Conservation (phyloP, 2,797 vertebrate genomes). For the Podarcis siculus region DNA sequence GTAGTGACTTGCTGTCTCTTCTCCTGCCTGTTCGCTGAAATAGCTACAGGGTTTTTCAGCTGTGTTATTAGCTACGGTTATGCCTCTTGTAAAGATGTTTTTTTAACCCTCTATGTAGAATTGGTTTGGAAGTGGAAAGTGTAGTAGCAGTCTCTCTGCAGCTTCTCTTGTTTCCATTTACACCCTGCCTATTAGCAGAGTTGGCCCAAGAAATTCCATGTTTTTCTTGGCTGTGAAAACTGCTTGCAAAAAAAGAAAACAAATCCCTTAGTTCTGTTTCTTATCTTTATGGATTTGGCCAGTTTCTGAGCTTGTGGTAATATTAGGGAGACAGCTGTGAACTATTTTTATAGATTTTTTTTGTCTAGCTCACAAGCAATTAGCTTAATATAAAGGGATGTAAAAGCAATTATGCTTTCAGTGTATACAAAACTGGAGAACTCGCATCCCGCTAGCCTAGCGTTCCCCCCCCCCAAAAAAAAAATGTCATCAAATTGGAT, state of each 20-base stretch:
- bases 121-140: not conserved
- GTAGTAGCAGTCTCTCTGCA: not conserved
- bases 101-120: no score
- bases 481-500: not conserved
- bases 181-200: not conserved
- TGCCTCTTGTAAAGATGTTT: no score
- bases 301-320: not conserved
- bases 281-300: not conserved
- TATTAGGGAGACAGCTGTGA: constrained; percentile 25
- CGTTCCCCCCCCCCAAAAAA: not conserved
- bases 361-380: not conserved
- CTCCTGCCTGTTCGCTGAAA: no score
- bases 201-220: not conserved
- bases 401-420: not conserved
- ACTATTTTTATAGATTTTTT: constrained; percentile 2
- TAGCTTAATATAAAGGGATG: not conserved
- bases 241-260: not conserved
- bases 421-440: no score
- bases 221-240: not conserved
- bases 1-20: no score
- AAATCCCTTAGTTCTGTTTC: not conserved
- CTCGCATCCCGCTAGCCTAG: not conserved
- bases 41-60: no score
- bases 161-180: not conserved
- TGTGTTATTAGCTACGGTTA: no score